Evolutionary conservation across 2,888 invertebrate genomes (phyloP).

Genomic region (Ectropis crepuscularia): DNA sequence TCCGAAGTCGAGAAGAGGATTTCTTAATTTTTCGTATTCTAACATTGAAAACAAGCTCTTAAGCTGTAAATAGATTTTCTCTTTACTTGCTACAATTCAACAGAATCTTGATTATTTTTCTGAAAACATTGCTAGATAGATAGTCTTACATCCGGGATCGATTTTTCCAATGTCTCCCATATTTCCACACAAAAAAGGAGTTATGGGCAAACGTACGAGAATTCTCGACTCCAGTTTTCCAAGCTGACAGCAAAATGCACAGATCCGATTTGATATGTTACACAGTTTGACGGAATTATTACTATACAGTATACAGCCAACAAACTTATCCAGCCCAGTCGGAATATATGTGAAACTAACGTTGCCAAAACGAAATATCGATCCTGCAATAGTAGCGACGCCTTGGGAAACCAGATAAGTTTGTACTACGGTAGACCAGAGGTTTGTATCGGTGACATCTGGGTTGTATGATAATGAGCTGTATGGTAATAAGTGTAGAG

Average conservation of each 20-base stretch:
- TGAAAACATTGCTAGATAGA: neutral
- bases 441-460: conserved; percentile 15
- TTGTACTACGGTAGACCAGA: neutral
- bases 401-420: no score
- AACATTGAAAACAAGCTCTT: no score
- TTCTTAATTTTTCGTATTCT: no score
- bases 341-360: no score
- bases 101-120: no score
- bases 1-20: no score
- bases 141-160: neutral
- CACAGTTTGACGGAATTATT: conserved; percentile 40
- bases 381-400: neutral
- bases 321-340: no score
- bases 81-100: no score
- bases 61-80: no score
- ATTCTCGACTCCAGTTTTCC: neutral
- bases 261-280: conserved; percentile 41
- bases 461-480: conserved; percentile 18
- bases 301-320: conserved; percentile 7
- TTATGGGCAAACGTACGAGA: conserved; percentile 3
- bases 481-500: conserved; percentile 8
- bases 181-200: conserved; percentile 1
- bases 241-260: conserved; percentile 35
- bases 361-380: neutral
- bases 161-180: conserved; percentile 10